Evolutionary conservation across 2,888 invertebrate genomes (phyloP).

Genomic region (Labia minor): DNA sequence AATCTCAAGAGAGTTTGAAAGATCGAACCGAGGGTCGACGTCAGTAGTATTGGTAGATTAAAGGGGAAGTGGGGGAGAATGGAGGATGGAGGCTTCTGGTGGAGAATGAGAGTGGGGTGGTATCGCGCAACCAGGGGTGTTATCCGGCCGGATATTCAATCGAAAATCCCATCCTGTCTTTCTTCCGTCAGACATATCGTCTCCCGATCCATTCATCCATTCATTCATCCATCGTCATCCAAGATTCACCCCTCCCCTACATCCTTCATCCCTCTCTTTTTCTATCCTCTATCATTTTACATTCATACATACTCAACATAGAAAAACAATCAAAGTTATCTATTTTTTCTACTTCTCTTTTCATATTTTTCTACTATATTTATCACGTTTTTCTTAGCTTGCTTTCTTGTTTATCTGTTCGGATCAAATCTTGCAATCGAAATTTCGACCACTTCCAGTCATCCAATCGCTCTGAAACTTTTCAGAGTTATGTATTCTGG

Average conservation of each 20-base stretch:
- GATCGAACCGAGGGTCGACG: neutral
- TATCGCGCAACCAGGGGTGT: neutral
- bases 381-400: no score
- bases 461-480: no score
- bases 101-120: neutral
- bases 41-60: no score
- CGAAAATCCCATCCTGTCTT: slow-evolving; percentile 8
- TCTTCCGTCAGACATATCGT: slow-evolving; percentile 7
- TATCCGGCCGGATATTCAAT: slow-evolving; percentile 13
- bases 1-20: slow-evolving; percentile 13
- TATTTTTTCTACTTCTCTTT: neutral
- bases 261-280: neutral
- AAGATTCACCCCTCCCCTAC: neutral
- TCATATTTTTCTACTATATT: no score
- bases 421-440: no score
- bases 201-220: neutral
- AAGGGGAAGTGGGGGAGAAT: neutral
- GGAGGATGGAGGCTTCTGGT: neutral
- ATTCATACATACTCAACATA: slow-evolving; percentile 7
- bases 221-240: neutral
- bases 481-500: no score
- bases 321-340: neutral
- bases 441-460: no score
- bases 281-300: neutral
- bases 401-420: no score